These are phyloP conservation scores for Dermatemys mawii DNA, from an alignment of 2,113 vertebrate genomes.

Conservation along the genomic window DNA sequence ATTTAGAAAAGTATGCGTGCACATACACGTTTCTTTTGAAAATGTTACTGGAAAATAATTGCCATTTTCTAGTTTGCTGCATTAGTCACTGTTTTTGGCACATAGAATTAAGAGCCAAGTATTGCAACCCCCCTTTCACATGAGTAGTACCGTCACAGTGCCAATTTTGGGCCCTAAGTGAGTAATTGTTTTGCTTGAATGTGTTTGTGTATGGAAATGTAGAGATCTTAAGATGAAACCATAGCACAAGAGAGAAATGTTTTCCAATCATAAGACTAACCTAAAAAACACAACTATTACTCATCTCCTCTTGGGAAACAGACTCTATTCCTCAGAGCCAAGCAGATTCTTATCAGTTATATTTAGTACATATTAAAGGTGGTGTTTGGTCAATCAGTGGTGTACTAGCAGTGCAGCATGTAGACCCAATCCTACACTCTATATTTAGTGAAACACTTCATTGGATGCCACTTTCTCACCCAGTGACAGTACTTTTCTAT, in stretches of 20 bases:
- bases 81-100: background rate
- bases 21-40: background rate
- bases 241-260: background rate
- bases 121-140: background rate
- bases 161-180: rapidly evolving
- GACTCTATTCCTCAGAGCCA: background rate
- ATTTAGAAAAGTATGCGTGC: no score
- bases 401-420: background rate
- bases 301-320: slow-evolving; percentile 5
- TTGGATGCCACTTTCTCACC: background rate
- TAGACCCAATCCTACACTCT: background rate
- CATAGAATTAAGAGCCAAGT: background rate
- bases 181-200: rapidly evolving
- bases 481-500: background rate
- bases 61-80: background rate
- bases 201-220: background rate
- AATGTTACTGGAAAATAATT: background rate
- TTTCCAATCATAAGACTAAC: background rate
- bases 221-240: background rate
- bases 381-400: background rate
- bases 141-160: background rate
- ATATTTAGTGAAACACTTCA: background rate
- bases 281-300: background rate
- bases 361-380: background rate
- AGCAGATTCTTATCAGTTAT: background rate